phyloP scores from a whole-genome alignment of 2,888 invertebrate species.

The Onthophagus sagittarius region DNA sequence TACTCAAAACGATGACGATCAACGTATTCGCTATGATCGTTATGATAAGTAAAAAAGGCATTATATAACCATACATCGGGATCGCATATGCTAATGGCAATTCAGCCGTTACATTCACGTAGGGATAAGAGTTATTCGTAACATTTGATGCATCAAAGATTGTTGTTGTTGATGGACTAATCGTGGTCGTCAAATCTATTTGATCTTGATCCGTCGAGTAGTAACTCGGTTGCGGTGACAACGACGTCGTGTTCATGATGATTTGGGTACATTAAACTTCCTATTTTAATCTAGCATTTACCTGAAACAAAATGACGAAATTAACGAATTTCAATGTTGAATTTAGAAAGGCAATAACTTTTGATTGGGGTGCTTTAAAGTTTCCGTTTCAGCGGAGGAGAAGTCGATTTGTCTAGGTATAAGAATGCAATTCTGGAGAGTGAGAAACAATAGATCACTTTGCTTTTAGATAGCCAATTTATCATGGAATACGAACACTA shows the following conservation, averaged over 20 bases:
- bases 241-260: neutral
- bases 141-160: neutral
- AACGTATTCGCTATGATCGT: conserved; percentile 89
- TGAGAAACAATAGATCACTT: neutral
- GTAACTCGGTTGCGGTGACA: neutral
- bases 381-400: neutral
- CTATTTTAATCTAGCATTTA: neutral
- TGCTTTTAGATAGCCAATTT: neutral
- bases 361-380: neutral
- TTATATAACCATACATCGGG: conserved; percentile 72
- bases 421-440: neutral
- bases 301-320: neutral
- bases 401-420: neutral
- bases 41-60: conserved; percentile 79
- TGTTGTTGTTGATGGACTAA: neutral
- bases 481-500: neutral
- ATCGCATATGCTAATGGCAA: conserved; percentile 64
- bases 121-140: conserved; percentile 27
- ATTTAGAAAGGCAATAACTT: neutral
- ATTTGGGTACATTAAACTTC: neutral
- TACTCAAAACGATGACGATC: conserved; percentile 84
- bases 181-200: neutral
- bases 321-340: neutral
- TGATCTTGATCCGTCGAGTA: neutral
- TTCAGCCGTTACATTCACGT: conserved; percentile 64